Evolutionary conservation across 2,797 vertebrate genomes (phyloP), one percentile per base, ranked within the genome.

Genomic region (Garrulus glandarius): DNA sequence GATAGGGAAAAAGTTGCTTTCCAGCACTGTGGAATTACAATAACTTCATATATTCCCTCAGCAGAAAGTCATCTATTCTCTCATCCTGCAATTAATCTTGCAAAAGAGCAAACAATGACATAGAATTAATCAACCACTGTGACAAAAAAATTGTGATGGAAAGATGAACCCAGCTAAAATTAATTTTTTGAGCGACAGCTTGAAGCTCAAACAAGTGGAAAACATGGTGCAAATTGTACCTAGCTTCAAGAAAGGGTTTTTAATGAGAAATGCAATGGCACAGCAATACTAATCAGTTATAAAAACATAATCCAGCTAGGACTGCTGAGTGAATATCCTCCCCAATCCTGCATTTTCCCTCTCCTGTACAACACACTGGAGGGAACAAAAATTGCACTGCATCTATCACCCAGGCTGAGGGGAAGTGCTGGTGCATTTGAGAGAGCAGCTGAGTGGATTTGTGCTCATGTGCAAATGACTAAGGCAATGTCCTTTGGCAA

Each of bases 21-120:
- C 55, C 37, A 80, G 29, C 59, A 67, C 52, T 82, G 37, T 69
- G 59, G 82, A 86, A 85, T 89, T 68, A 76, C 57, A 93, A 74
- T 77, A 83, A 88, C 57, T 86, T 44, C 63, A 70, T 90, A 26
- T 80, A 67, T 90, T 88, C 27, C n/a, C 72, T 82, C 84, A 61
- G 53, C 63, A 91, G 71, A 91, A 84, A 94, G 87, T 88, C 89
- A 77, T 90, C 74, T 77, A 64, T 92, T 96, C 60, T 94, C 87
- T 74, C 83, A 79, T 88, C 85, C 92, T 93, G 92, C 91, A 96
- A 97, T 97, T 97, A 96, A 97, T 96, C 96, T 96, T 94, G 87
- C 81, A 93, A 88, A 87, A 95, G 84, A 96, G 91, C 90, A 97
- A 96, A 96, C 94, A 96, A 95, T 84, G 89, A 61, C 83, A 95